phyloP scores from a whole-genome alignment of 2,888 invertebrate species.

The Chloroclysta siterata region DNA sequence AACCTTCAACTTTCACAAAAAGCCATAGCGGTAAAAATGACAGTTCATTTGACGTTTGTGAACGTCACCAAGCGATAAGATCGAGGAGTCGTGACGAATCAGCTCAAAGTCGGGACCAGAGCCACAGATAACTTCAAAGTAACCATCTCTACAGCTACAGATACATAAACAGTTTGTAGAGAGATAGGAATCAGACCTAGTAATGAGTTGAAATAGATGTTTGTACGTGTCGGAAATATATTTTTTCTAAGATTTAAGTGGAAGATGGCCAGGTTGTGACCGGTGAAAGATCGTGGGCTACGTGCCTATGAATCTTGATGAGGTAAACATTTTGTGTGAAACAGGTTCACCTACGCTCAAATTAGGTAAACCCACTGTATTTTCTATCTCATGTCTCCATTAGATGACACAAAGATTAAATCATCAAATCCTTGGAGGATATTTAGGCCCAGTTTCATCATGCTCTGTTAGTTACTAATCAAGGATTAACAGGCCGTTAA shows the following conservation, averaged over 20 bases:
- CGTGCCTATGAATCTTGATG: conserved; percentile 30
- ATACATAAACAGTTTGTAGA: conserved; percentile 12
- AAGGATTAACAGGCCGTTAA: too few species aligned
- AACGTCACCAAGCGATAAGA: conserved; percentile 43
- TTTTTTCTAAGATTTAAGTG: conserved; percentile 33
- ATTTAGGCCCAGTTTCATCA: too few species aligned
- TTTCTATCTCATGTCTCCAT: not conserved
- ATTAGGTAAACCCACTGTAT: conserved; percentile 11
- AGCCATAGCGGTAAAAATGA: conserved; percentile 40
- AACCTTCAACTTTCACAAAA: conserved; percentile 25
- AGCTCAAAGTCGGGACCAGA: conserved; percentile 32
- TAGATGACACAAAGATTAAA: not conserved
- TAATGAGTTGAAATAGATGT: conserved; percentile 42
- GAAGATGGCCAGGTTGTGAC: conserved; percentile 27
- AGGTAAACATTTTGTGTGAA: conserved; percentile 20
- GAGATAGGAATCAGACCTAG: conserved; percentile 36
- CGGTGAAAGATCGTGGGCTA: conserved; percentile 28
- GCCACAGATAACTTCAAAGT: conserved; percentile 19
- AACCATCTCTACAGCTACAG: conserved; percentile 8
- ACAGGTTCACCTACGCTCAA: conserved; percentile 17
- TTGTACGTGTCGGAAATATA: conserved; percentile 41
- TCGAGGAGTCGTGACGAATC: conserved; percentile 42
- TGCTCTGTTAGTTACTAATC: too few species aligned
- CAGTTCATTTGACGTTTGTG: conserved; percentile 38
- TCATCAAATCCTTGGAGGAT: not conserved